A percentile compares a stretch with the other conserved stretches of the same genome.
Evolutionary conservation across 2,797 vertebrate species (phyloP).

Genomic region (Rhinogobio ventralis): DNA sequence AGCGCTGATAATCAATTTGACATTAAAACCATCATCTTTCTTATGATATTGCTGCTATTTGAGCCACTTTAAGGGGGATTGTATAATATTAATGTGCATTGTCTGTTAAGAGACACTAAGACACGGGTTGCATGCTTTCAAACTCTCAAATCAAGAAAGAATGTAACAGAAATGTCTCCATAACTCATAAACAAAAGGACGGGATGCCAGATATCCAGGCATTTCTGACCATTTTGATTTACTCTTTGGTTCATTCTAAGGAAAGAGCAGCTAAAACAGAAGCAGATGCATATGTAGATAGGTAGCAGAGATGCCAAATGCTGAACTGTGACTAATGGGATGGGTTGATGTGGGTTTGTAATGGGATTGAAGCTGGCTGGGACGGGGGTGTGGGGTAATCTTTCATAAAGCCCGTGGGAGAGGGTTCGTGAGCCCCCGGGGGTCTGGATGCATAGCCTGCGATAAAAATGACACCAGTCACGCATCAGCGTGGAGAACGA

Average conservation of each 20-base stretch:
- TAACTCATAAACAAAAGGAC: not conserved
- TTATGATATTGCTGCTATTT: not conserved
- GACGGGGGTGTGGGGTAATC: constrained; percentile 7
- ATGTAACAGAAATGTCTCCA: too few relatives aligned
- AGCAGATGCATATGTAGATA: constrained; percentile 16
- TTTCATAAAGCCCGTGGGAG: constrained; percentile 49
- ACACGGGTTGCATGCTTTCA: not conserved
- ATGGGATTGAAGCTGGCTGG: constrained; percentile 41
- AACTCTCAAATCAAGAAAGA: not conserved
- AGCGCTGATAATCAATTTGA: not conserved
- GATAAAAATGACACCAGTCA: constrained; percentile 48
- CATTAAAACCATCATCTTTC: not conserved
- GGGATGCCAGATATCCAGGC: not conserved
- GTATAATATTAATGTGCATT: not conserved
- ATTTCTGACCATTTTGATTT: not conserved
- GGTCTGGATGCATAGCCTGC: constrained; percentile 31
- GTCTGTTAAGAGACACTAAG: not conserved
- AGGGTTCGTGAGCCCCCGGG: constrained; percentile 39
- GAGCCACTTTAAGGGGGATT: not conserved
- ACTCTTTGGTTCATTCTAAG: not conserved
- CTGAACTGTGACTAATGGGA: constrained; percentile 45
- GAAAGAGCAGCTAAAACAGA: constrained; percentile 2
- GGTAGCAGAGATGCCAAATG: not conserved
- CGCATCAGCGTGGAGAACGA: constrained; percentile 27
- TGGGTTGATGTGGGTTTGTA: constrained; percentile 38